Conservation (phyloP, 2,113 vertebrate species). For the Eidolon helvum region DNA sequence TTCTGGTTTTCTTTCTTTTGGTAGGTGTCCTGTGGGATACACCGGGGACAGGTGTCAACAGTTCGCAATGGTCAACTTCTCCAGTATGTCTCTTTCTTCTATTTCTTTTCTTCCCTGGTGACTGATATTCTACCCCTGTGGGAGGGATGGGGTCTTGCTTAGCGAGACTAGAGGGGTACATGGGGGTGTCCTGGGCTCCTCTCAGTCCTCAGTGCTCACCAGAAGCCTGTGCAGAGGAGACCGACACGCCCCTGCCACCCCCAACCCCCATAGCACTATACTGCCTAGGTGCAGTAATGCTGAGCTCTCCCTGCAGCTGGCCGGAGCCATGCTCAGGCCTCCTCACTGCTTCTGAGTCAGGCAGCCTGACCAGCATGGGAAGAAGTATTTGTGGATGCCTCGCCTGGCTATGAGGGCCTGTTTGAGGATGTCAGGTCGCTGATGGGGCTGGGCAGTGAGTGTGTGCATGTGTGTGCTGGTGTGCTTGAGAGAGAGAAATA, state of each 20-base stretch:
- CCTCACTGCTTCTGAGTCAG: background rate
- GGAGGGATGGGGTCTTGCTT: slow-evolving; percentile 63
- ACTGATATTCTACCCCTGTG: slow-evolving; percentile 71
- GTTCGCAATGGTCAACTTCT: slow-evolving; percentile 99
- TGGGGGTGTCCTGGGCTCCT: background rate
- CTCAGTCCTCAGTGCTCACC: background rate
- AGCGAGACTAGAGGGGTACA: background rate
- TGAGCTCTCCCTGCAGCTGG: background rate
- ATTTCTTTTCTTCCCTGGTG: slow-evolving; percentile 89
- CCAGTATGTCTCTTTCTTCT: slow-evolving; percentile 99
- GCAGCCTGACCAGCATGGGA: background rate
- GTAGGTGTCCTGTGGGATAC: slow-evolving; percentile 99
- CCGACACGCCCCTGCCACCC: background rate
- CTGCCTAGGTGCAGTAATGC: background rate
- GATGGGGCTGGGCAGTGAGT: background rate
- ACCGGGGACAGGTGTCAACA: slow-evolving; percentile 99
- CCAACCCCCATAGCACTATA: background rate
- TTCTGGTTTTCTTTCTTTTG: slow-evolving; percentile 91
- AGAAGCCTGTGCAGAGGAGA: background rate
- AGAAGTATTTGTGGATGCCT: background rate
- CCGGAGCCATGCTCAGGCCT: background rate
- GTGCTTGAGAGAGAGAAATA: background rate
- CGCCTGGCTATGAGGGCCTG: background rate
- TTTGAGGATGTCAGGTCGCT: background rate
- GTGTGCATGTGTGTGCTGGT: background rate